These are phyloP conservation scores for Lepidostoma basale DNA, from an alignment of 1,140 invertebrate species.

Conservation along the genomic window DNA sequence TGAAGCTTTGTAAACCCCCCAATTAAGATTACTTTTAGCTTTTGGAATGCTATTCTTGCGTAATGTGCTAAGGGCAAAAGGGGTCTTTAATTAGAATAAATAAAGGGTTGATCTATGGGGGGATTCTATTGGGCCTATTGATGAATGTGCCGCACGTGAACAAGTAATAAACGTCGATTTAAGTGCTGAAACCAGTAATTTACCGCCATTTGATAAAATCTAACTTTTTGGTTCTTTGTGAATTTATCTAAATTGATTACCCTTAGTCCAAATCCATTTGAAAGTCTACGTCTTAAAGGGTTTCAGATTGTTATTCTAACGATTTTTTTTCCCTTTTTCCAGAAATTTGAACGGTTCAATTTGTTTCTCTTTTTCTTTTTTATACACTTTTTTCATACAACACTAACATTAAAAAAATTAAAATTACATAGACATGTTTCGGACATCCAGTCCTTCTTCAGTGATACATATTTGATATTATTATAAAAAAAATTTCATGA, in stretches of 20 bases:
- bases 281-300: background rate
- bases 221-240: background rate
- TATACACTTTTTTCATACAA: background rate
- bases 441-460: too few species aligned
- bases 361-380: background rate
- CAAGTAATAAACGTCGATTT: constrained; percentile 16
- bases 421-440: too few species aligned
- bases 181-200: background rate
- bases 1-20: background rate
- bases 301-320: background rate
- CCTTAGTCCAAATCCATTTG: too few species aligned
- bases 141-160: constrained; percentile 6
- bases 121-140: background rate
- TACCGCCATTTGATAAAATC: background rate
- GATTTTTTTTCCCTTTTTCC: background rate
- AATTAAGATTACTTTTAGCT: background rate
- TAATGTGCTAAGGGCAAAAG: background rate
- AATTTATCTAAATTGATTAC: background rate
- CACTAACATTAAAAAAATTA: too few species aligned
- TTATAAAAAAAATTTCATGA: too few species aligned
- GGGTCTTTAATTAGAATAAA: background rate
- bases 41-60: too few species aligned
- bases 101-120: constrained; percentile 5
- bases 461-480: too few species aligned
- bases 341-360: background rate